Evolutionary conservation across 2,113 vertebrate species (phyloP).

Genomic region (Mastomys natalensis): DNA sequence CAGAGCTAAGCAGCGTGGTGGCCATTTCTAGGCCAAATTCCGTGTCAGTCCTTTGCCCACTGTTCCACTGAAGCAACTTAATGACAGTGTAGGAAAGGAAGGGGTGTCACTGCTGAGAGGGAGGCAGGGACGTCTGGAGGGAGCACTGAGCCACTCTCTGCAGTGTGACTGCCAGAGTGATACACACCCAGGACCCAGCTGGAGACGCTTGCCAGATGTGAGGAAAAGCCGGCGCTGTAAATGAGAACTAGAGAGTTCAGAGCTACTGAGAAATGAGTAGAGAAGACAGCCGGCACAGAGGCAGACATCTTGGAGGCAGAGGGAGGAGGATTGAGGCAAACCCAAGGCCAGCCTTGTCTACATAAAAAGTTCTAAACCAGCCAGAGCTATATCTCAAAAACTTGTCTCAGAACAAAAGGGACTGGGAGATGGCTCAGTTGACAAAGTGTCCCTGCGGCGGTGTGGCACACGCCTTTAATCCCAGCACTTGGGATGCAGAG

Average conservation of each 20-base stretch:
- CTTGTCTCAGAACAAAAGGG: background rate
- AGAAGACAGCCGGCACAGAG: background rate
- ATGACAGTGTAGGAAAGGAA: background rate
- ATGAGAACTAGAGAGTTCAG: background rate
- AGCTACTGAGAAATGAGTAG: no score
- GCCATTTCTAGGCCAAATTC: background rate
- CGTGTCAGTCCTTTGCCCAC: rapidly evolving
- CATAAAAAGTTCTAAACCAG: background rate
- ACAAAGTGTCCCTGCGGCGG: background rate
- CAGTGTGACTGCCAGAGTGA: background rate
- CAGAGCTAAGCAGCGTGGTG: rapidly evolving
- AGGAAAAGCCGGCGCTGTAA: background rate
- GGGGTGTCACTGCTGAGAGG: background rate
- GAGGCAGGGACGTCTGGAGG: background rate
- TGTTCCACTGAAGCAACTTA: rapidly evolving
- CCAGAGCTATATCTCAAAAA: background rate
- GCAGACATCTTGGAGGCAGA: background rate
- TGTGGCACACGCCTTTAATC: no score
- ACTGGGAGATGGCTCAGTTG: background rate
- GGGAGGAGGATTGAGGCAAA: background rate
- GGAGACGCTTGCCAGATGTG: background rate
- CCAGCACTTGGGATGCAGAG: no score
- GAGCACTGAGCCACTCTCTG: rapidly evolving
- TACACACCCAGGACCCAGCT: background rate
- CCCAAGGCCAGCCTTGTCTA: no score